Percentiles rank a stretch among this genome's conserved stretches.
phyloP scores from a whole-genome alignment of 35 echinoderm and acorn worm genomes.

The Ptychodera flava region DNA sequence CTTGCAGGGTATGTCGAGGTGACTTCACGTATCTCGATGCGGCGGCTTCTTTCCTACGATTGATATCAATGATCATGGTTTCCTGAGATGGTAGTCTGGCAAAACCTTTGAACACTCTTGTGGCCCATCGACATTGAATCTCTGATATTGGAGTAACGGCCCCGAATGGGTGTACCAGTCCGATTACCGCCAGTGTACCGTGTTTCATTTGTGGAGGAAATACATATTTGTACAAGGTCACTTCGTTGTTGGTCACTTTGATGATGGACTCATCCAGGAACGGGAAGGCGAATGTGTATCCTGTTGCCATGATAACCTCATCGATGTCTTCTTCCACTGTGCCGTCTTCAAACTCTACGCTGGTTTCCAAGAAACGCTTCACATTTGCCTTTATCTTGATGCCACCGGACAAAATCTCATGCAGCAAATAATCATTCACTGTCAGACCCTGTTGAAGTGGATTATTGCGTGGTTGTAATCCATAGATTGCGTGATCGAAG shows the following conservation, averaged over 20 bases:
- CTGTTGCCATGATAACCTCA: too few species aligned
- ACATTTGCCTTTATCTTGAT: slow-evolving; percentile 64
- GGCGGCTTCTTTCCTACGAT: slow-evolving; percentile 41
- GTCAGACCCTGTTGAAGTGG: slow-evolving; percentile 29
- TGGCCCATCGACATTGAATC: slow-evolving; percentile 78
- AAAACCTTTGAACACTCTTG: slow-evolving; percentile 55
- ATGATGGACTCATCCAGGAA: slow-evolving; percentile 52
- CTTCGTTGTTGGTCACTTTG: slow-evolving; percentile 45
- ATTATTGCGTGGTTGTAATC: slow-evolving; percentile 43
- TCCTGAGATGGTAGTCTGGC: slow-evolving; percentile 32
- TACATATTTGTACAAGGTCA: slow-evolving; percentile 81
- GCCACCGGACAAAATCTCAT: slow-evolving; percentile 53
- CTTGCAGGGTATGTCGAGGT: slow-evolving; percentile 78
- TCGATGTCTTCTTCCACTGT: too few species aligned
- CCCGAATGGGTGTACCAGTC: slow-evolving; percentile 60
- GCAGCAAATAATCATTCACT: slow-evolving; percentile 66
- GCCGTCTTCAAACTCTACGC: slow-evolving; percentile 75
- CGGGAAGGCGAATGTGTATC: too few species aligned
- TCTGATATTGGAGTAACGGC: slow-evolving; percentile 82
- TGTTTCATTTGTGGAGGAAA: too few species aligned
- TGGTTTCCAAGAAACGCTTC: too few species aligned
- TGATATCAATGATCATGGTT: slow-evolving; percentile 47
- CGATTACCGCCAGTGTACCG: slow-evolving; percentile 61
- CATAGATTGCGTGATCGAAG: slow-evolving; percentile 49
- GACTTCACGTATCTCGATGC: slow-evolving; percentile 54